These are phyloP conservation scores for Macrosoma leucophasiata DNA, from an alignment of 2,888 invertebrate genomes.

Conservation along the genomic window DNA sequence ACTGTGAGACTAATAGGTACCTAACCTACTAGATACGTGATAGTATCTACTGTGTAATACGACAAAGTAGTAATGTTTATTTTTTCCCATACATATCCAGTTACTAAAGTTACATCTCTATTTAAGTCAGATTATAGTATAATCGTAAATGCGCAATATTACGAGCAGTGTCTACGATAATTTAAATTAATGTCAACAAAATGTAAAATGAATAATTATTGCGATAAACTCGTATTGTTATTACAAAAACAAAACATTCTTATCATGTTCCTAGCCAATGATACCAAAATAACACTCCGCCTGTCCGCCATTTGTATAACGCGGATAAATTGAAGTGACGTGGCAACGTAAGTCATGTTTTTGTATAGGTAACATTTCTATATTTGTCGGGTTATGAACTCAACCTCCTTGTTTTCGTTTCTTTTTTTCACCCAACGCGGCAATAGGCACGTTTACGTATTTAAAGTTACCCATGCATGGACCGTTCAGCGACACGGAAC, in stretches of 20 bases:
- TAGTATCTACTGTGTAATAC: conserved; percentile 15
- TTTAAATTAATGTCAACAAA: conserved; percentile 14
- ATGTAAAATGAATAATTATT: conserved; percentile 12
- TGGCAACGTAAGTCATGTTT: conserved; percentile 32
- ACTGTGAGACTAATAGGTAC: no score
- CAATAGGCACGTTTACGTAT: conserved; percentile 39
- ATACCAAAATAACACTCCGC: conserved; percentile 26
- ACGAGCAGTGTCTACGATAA: conserved; percentile 10
- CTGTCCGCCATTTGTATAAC: conserved; percentile 33
- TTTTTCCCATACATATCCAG: conserved; percentile 23
- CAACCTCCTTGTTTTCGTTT: conserved; percentile 65
- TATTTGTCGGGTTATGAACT: conserved; percentile 41
- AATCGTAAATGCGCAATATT: conserved; percentile 24
- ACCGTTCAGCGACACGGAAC: no score
- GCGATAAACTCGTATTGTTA: conserved; percentile 15
- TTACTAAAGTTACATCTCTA: conserved; percentile 19
- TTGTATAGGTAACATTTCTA: conserved; percentile 42
- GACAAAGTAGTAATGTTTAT: conserved; percentile 24
- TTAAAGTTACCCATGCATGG: conserved; percentile 40
- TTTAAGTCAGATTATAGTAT: conserved; percentile 19
- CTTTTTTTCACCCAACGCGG: conserved; percentile 49
- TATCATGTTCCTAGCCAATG: conserved; percentile 25
- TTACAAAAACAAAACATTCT: conserved; percentile 27
- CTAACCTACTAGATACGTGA: no score
- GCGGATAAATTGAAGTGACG: conserved; percentile 24